phyloP scores from a whole-genome alignment of 1,140 invertebrate genomes.

The Platorchestia sp. region DNA sequence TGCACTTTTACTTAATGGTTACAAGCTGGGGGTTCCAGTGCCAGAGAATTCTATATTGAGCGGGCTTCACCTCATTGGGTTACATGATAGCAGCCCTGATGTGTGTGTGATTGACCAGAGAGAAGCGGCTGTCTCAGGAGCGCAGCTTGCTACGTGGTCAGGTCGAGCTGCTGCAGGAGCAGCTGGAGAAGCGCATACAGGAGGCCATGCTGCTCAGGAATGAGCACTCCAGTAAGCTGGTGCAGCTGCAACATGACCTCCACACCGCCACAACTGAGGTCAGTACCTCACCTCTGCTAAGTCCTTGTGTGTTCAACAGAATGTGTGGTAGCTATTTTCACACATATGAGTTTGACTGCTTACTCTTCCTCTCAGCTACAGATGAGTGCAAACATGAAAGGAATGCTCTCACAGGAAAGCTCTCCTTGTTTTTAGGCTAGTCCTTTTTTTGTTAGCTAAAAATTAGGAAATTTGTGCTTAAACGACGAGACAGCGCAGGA shows the following conservation, averaged over 20 bases:
- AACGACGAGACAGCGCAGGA: too few relatives aligned
- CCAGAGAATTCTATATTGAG: too few relatives aligned
- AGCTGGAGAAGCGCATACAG: slow-evolving; percentile 51
- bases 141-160: slow-evolving; percentile 41
- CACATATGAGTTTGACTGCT: not conserved
- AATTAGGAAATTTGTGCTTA: too few relatives aligned
- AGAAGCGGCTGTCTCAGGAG: slow-evolving; percentile 43
- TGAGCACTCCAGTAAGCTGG: slow-evolving; percentile 25
- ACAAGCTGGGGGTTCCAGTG: too few relatives aligned
- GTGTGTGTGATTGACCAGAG: not conserved
- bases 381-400: not conserved
- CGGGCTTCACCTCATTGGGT: too few relatives aligned
- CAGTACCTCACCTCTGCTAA: not conserved
- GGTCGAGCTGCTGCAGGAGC: slow-evolving; percentile 50
- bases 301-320: not conserved
- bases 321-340: not conserved
- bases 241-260: slow-evolving; percentile 50
- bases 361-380: not conserved
- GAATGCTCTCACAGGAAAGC: not conserved
- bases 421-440: not conserved
- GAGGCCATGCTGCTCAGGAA: slow-evolving; percentile 35
- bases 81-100: too few relatives aligned
- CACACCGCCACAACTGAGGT: slow-evolving; percentile 36
- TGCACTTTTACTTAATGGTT: too few relatives aligned
- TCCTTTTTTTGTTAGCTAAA: too few relatives aligned